Conservation (phyloP, 1,140 invertebrate species). For the Euura saliciscinereae region DNA sequence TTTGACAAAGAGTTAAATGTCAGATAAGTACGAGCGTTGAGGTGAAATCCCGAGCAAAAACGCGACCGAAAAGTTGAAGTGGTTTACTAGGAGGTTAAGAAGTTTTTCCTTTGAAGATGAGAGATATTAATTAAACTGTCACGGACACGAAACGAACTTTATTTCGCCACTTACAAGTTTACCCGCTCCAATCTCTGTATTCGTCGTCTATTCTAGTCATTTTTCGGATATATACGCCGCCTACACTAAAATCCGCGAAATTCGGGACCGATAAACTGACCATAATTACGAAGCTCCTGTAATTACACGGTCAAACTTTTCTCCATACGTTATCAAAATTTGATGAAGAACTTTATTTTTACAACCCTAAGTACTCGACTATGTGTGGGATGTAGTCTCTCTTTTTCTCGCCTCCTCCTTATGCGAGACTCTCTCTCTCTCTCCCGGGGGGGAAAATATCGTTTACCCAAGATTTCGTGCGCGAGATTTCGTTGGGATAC, state of each 20-base stretch:
- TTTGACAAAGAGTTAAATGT: neutral
- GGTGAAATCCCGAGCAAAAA: neutral
- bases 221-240: neutral
- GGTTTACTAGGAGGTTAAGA: constrained; percentile 47
- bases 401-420: neutral
- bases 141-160: constrained; percentile 56
- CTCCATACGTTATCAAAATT: no score
- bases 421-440: neutral
- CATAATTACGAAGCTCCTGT: constrained; percentile 24
- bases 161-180: constrained; percentile 60
- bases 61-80: constrained; percentile 49
- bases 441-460: neutral
- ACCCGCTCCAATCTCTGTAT: constrained; percentile 24
- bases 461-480: neutral
- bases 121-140: constrained; percentile 61
- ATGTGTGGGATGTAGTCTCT: neutral
- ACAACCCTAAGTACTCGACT: no score
- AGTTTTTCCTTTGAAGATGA: constrained; percentile 58
- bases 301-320: neutral
- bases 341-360: no score
- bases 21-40: neutral
- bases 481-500: neutral
- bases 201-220: constrained; percentile 5
- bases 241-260: neutral
- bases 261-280: constrained; percentile 14